Conservation (phyloP, 1,140 invertebrate genomes). For the Diachasmimorpha longicaudata region DNA sequence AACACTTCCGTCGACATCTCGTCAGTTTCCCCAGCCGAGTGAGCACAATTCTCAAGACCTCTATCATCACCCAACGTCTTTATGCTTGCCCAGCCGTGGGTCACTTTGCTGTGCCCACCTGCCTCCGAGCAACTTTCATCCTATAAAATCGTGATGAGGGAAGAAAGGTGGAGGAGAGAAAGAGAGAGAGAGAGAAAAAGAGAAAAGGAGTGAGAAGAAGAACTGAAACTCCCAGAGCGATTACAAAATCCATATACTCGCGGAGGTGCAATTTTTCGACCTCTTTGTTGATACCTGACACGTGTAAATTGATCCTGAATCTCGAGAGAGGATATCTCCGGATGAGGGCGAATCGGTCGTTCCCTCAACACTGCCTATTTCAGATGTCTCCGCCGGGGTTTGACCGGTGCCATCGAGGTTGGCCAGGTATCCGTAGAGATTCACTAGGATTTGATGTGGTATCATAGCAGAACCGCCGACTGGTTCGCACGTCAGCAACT, state of each 20-base stretch:
- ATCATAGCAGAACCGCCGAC: conserved; percentile 81
- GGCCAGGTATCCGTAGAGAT: conserved; percentile 75
- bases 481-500: conserved; percentile 80
- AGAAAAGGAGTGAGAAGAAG: too few species aligned
- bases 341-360: neutral
- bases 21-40: neutral
- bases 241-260: conserved; percentile 1
- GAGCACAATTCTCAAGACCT: neutral
- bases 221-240: neutral
- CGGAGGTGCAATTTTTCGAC: neutral
- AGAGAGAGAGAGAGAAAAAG: neutral
- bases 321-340: neutral
- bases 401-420: conserved; percentile 66
- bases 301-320: neutral
- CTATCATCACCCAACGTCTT: conserved; percentile 16
- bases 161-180: too few species aligned
- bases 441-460: conserved; percentile 69
- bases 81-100: conserved; percentile 12
- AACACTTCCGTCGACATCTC: neutral
- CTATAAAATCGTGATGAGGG: neutral
- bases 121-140: conserved; percentile 2
- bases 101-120: neutral
- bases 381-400: neutral
- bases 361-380: neutral
- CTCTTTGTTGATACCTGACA: neutral